Evolutionary conservation across 2,888 invertebrate species (phyloP).

Genomic region (Drosophila vallismaia): DNA sequence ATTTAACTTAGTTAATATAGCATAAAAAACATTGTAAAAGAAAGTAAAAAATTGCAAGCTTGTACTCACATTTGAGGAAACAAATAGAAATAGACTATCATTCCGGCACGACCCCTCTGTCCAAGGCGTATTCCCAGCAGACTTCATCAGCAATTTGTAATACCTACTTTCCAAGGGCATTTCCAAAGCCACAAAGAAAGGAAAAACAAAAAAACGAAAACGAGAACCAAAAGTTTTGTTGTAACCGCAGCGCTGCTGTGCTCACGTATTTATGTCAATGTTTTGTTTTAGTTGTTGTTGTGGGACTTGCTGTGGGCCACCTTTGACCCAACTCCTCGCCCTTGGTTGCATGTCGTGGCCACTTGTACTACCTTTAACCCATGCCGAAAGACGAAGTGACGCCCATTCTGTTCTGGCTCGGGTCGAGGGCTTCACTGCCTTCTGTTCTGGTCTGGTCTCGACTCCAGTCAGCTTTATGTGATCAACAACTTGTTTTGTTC

Average conservation of each 20-base stretch:
- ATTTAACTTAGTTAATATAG: too few relatives aligned
- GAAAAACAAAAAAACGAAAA: conserved; percentile 6
- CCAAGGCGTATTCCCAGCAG: conserved; percentile 29
- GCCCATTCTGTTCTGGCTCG: conserved; percentile 33
- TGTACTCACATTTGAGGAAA: neutral
- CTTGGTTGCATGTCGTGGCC: conserved; percentile 72
- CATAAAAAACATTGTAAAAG: neutral
- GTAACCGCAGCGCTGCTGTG: conserved; percentile 57
- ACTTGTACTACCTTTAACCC: conserved; percentile 75
- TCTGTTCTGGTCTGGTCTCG: conserved; percentile 25
- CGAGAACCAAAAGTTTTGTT: conserved; percentile 49
- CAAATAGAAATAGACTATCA: neutral
- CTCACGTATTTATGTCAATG: conserved; percentile 73
- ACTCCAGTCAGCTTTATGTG: conserved; percentile 65
- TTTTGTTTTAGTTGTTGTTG: conserved; percentile 66
- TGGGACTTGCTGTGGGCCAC: conserved; percentile 27
- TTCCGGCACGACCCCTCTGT: conserved; percentile 26
- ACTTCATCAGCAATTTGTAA: conserved; percentile 56
- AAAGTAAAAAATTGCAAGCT: neutral
- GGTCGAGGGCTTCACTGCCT: conserved; percentile 25
- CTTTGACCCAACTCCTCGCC: conserved; percentile 14
- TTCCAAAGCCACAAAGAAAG: conserved; percentile 22
- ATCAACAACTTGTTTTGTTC: conserved; percentile 79
- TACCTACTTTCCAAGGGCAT: conserved; percentile 55
- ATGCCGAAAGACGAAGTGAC: conserved; percentile 54